Base-by-base conservation (phyloP, 2,797 vertebrate species). In the Chanos chanos region DNA sequence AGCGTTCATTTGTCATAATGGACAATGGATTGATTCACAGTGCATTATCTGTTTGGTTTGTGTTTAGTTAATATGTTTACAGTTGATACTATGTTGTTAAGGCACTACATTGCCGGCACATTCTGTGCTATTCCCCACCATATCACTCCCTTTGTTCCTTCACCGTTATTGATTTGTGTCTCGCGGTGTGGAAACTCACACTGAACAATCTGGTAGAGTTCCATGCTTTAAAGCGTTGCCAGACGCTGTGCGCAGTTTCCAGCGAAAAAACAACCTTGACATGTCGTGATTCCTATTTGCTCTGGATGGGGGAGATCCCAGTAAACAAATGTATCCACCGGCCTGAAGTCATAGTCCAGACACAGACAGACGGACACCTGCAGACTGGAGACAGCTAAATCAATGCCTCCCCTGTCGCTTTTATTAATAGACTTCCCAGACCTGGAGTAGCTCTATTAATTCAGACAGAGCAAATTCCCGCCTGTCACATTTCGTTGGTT, bases 391-490 rank as follows among this genome's bases (percentile, higher is more conserved):
- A 73, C 48, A 75, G 74, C 37, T 18, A 19, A 71, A 68, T 71
- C 52, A 48, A 77, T 74, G 48, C 66, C 52, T 47, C 12, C 18
- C 53, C 58, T 0, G 34, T 79, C 74, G 52, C 45, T 67, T 80
- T 84, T 80, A 85, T 84, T 79, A 81, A 77, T 61, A 31, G 68
- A 58, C 64, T 24, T 68, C 61, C 76, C 64, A 51, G 66, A 61
- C 21, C 40, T 9, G 63, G 64, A 67, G 72, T 71, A 48, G 68
- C 49, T 57, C 72, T 64, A 74, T 85, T 84, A 74, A 85, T 81
- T 81, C 70, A 72, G 77, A 76, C 73, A 41, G 65, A 52, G 24
- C 81, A 77, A 82, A 84, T 78, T 80, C 62, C 57, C 51, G 48
- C 73, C 73, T 70, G 67, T 86, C 79, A 80, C 49, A 47, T 77